Evolutionary conservation across 2,113 vertebrate genomes (phyloP).

Genomic region (Salvelinus alpinus): DNA sequence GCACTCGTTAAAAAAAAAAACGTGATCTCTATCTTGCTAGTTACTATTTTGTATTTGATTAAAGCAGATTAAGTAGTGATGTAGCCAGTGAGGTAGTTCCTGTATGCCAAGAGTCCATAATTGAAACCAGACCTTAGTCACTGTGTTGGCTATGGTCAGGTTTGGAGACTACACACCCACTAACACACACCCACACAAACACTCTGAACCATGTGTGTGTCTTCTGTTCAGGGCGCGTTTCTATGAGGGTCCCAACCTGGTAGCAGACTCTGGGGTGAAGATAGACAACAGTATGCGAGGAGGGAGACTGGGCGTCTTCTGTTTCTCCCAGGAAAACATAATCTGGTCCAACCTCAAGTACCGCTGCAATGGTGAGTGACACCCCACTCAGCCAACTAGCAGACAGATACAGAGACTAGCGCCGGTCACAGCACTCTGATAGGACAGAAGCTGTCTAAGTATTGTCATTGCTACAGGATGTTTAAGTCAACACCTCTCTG

Average conservation of each 20-base stretch:
- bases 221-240: constrained; percentile 81
- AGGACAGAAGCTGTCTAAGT: background rate
- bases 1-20: too few relatives aligned
- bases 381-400: background rate
- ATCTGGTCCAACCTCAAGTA: constrained; percentile 99
- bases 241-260: constrained; percentile 89
- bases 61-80: too few relatives aligned
- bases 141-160: background rate
- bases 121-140: too few relatives aligned
- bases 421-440: background rate
- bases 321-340: constrained; percentile 99
- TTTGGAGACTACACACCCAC: background rate
- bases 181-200: background rate
- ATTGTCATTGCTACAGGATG: background rate
- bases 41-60: too few relatives aligned
- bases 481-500: background rate
- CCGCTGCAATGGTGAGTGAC: constrained; percentile 90
- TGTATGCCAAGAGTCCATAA: too few relatives aligned
- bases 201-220: background rate
- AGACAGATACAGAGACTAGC: background rate
- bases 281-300: constrained; percentile 97
- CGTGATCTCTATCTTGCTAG: too few relatives aligned
- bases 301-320: constrained; percentile 97
- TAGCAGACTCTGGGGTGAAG: constrained; percentile 91
- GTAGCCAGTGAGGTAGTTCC: too few relatives aligned